Conservation (phyloP, 2,797 vertebrate genomes). For the Australoheros facetus region DNA sequence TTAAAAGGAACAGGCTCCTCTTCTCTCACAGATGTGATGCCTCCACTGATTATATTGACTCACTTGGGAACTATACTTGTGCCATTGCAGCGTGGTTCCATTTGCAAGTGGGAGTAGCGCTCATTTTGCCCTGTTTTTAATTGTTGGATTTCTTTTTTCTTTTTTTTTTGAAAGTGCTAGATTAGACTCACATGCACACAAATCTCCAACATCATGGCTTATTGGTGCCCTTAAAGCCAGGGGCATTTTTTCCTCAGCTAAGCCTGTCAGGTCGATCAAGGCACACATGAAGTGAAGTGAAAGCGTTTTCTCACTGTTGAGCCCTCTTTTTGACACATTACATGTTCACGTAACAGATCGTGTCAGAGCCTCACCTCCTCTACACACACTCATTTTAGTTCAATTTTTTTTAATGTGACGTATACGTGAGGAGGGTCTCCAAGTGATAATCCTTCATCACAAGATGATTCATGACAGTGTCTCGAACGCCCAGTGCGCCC, state of each 20-base stretch:
- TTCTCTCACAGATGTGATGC: conserved; percentile 43
- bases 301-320: conserved; percentile 51
- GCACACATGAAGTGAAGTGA: conserved; percentile 50
- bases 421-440: not conserved
- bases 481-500: not conserved
- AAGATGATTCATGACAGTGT: not conserved
- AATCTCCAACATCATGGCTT: conserved; percentile 1
- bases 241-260: conserved; percentile 49
- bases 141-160: not conserved
- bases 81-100: conserved; percentile 38
- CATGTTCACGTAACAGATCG: conserved; percentile 44
- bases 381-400: conserved; percentile 1
- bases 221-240: conserved; percentile 47
- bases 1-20: conserved; percentile 51
- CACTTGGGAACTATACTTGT: conserved; percentile 43
- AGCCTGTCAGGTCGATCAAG: conserved; percentile 59
- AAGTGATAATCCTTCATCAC: not conserved
- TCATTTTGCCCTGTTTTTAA: conserved; percentile 22
- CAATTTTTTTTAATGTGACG: not conserved
- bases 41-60: conserved; percentile 59
- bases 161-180: not conserved
- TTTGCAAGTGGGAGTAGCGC: conserved; percentile 14
- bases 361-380: conserved; percentile 20
- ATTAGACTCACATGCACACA: not conserved
- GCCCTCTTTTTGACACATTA: conserved; percentile 50